Base-by-base conservation (phyloP, 1,140 invertebrate species). In the Diachasma alloeum region DNA sequence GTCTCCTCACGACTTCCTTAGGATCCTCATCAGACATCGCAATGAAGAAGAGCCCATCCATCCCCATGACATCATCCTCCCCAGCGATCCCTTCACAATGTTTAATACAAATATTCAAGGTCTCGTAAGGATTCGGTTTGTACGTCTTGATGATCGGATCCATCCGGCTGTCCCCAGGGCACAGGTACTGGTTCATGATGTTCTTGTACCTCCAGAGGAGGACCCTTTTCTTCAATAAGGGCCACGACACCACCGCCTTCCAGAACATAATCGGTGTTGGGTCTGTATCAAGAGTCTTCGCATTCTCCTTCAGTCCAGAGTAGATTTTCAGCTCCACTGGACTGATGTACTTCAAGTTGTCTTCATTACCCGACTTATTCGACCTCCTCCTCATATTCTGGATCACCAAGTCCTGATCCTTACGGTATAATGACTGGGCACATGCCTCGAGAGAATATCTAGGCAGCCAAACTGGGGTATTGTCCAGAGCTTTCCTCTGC, bases 191-290 rank as follows among this genome's bases (percentile, higher is more conserved):
- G 37, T 81, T 85, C 48, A 88, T 82, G 31, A 85, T 73, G 42
- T 84, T 84, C 53, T 85, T 84, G 36, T 87, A 79, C 17, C 83
- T 79, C 86, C 85, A 87, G 0, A 86, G 66, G 3, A 84, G 44
- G 4, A 81, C 48, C 39, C 79, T 79, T 15, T 84, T 82, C 5
- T 80, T 76, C 15, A 87, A 74, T 72, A 89, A 84, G 15, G 93
- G 92, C 72, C 92, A 89, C 0, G 92, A 91, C 17, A 94, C 81
- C n/a, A 92, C 85, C 24, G 94, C 79, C 87, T 95, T 95, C 93
- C 93, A 95, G 83, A 91, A 94, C 67, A 91, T 86, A 78, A 90
- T 90, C 76, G 83, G 75, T 22, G 53, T 24, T 13, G 71, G 48
- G 69, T 84, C 78, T 0, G 77, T 81, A 0, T 87, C 80, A 1